These are phyloP conservation scores for Henricia sp. DNA, from an alignment of 53 echinoderm and acorn worm species.

Conservation along the genomic window DNA sequence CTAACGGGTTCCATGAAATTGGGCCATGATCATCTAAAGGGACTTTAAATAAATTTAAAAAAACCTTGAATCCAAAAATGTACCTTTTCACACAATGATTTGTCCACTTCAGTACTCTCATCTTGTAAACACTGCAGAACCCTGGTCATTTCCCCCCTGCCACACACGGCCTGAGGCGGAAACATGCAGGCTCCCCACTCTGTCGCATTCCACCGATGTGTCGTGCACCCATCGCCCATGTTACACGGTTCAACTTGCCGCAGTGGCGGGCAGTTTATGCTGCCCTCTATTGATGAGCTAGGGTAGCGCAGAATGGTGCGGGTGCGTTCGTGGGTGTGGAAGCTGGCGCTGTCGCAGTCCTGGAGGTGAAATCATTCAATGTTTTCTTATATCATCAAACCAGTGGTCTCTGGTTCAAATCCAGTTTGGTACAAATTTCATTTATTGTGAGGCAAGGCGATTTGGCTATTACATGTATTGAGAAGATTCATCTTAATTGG, in stretches of 20 bases:
- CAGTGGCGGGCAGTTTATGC: constrained; percentile 62
- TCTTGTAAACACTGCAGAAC: constrained; percentile 72
- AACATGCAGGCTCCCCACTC: constrained; percentile 84
- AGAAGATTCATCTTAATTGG: too few relatives aligned
- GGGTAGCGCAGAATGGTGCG: constrained; percentile 77
- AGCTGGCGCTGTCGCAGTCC: constrained; percentile 65
- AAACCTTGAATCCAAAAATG: too few relatives aligned
- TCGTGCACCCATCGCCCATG: constrained; percentile 73
- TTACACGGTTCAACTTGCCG: constrained; percentile 74
- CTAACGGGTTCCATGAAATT: too few relatives aligned
- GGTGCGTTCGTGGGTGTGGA: constrained; percentile 64
- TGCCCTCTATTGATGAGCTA: constrained; percentile 24
- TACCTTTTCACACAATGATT: constrained; percentile 85
- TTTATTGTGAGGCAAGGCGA: too few relatives aligned
- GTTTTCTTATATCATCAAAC: too few relatives aligned
- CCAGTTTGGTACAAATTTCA: too few relatives aligned
- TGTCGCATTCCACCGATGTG: constrained; percentile 82
- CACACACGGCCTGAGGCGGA: constrained; percentile 70
- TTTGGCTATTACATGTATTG: too few relatives aligned
- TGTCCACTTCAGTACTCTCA: constrained; percentile 72
- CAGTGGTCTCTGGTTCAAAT: too few relatives aligned
- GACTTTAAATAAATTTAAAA: too few relatives aligned
- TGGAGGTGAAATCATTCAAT: constrained; percentile 20
- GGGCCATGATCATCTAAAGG: too few relatives aligned
- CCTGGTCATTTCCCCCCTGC: constrained; percentile 70